These are phyloP conservation scores for Drosophila guanche DNA, from an alignment of 1,140 invertebrate species.

Conservation along the genomic window DNA sequence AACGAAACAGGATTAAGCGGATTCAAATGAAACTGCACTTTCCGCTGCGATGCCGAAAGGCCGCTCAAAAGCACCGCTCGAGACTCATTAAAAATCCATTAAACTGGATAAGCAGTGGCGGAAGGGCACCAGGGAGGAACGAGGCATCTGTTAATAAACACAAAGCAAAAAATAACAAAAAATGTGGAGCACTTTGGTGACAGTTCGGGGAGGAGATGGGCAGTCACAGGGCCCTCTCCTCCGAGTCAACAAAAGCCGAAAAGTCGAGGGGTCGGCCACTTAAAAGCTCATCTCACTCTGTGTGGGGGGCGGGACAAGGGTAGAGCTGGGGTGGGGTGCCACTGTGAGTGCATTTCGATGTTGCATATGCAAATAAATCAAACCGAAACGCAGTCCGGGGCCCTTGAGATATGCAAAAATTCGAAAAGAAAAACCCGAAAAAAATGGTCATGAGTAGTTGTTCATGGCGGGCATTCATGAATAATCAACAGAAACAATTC, in stretches of 20 bases:
- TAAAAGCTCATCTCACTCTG: constrained; percentile 65
- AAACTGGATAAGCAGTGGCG: constrained; percentile 59
- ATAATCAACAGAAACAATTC: constrained; percentile 4
- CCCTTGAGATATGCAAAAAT: constrained; percentile 38
- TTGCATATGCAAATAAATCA: constrained; percentile 82
- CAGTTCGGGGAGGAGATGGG: constrained; percentile 31
- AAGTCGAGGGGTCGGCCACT: constrained; percentile 67
- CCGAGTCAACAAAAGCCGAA: constrained; percentile 26
- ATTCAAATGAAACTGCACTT: constrained; percentile 67
- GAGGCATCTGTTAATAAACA: constrained; percentile 67
- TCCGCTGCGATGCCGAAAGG: constrained; percentile 25
- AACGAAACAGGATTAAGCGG: constrained; percentile 67
- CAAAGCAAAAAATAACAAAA: constrained; percentile 39
- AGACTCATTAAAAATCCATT: constrained; percentile 80
- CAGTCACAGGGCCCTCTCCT: no score
- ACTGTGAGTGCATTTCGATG: constrained; percentile 77
- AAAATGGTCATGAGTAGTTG: constrained; percentile 43
- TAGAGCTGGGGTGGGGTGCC: not conserved
- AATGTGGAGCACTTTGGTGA: constrained; percentile 70
- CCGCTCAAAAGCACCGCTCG: constrained; percentile 70
- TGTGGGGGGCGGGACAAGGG: no score
- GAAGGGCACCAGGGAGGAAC: not conserved
- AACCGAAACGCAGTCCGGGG: constrained; percentile 28
- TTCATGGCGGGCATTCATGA: constrained; percentile 11
- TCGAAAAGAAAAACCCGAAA: not conserved